These are phyloP conservation scores for Puntigrus tetrazona DNA, from an alignment of 2,113 vertebrate genomes.

Conservation along the genomic window DNA sequence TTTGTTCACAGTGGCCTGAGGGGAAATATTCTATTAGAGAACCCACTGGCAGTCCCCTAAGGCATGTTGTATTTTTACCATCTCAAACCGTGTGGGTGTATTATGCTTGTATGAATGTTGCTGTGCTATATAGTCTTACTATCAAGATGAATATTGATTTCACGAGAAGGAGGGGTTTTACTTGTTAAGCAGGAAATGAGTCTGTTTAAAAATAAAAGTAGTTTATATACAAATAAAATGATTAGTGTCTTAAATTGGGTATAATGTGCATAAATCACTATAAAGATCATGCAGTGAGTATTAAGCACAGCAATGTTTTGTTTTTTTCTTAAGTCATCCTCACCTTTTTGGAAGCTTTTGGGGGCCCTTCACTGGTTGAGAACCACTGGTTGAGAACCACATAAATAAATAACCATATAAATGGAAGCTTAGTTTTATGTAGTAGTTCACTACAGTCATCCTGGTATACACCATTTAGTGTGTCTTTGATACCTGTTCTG, in stretches of 20 bases:
- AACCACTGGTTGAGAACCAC: too few relatives aligned
- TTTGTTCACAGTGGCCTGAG: background rate
- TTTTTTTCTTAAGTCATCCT: background rate
- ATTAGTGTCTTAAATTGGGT: background rate
- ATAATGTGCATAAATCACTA: background rate
- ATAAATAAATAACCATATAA: too few relatives aligned
- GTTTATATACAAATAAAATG: background rate
- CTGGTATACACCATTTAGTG: background rate
- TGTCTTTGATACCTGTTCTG: background rate
- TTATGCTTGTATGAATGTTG: constrained; percentile 17
- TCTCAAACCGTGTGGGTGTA: background rate
- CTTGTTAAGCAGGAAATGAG: background rate
- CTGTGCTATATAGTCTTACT: constrained; percentile 29
- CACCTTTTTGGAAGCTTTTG: background rate
- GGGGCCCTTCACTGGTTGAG: too few relatives aligned
- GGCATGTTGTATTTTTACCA: constrained; percentile 32
- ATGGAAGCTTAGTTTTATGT: background rate
- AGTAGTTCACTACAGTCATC: background rate
- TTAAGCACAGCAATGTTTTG: background rate
- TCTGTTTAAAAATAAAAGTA: background rate
- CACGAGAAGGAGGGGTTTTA: constrained; percentile 18
- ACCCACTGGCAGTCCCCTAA: background rate
- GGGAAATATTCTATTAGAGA: constrained; percentile 42
- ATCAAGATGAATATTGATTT: constrained; percentile 35
- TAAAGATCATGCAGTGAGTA: background rate